phyloP scores from a whole-genome alignment of 2,888 invertebrate genomes.

The Leptopilina syphax region DNA sequence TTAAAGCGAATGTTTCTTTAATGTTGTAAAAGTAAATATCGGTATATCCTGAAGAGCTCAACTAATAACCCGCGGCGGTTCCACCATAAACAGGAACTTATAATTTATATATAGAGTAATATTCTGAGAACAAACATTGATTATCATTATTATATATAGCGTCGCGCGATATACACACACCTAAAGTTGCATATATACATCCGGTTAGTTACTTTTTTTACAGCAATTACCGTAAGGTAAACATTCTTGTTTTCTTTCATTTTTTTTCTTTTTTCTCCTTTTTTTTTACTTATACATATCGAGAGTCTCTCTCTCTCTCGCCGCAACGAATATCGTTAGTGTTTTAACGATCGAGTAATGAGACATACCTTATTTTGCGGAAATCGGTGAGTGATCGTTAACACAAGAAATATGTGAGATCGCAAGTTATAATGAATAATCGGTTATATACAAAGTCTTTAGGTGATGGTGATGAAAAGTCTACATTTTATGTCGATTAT shows the following conservation, averaged over 20 bases:
- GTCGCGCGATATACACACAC: neutral
- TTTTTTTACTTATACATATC: neutral
- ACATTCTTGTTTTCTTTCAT: slow-evolving; percentile 22
- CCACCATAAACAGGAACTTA: slow-evolving; percentile 21
- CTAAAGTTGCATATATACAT: slow-evolving; percentile 4
- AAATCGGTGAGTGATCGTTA: slow-evolving; percentile 38
- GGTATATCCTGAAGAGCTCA: slow-evolving; percentile 24
- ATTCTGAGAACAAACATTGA: slow-evolving; percentile 11
- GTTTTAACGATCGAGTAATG: slow-evolving; percentile 31
- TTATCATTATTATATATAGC: slow-evolving; percentile 18
- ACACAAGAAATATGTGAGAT: slow-evolving; percentile 27
- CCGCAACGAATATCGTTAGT: slow-evolving; percentile 24
- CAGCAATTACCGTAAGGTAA: slow-evolving; percentile 27
- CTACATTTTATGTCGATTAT: slow-evolving; percentile 13
- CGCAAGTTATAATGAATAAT: slow-evolving; percentile 19
- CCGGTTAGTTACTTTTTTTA: slow-evolving; percentile 23
- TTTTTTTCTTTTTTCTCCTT: too few relatives aligned
- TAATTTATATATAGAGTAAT: neutral
- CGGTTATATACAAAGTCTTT: slow-evolving; percentile 1
- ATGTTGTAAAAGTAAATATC: slow-evolving; percentile 36
- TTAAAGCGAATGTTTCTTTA: slow-evolving; percentile 37
- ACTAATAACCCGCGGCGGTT: slow-evolving; percentile 20
- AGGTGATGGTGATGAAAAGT: slow-evolving; percentile 25
- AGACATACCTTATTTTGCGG: slow-evolving; percentile 31
- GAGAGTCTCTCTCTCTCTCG: neutral